phyloP scores from a whole-genome alignment of 2,888 invertebrate species.

The Stenurella melanura region DNA sequence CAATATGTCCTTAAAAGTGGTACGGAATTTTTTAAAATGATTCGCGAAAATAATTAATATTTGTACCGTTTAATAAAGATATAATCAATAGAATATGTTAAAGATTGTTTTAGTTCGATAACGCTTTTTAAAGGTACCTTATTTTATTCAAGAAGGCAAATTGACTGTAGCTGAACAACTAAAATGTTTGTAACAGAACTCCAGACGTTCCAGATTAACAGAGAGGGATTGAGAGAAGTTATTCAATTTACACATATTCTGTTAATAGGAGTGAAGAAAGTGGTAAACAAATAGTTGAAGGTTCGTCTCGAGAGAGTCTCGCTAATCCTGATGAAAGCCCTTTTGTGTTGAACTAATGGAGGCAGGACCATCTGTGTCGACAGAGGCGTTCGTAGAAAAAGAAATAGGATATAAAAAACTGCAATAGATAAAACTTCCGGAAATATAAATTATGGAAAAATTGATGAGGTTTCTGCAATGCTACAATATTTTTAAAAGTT shows the following conservation, averaged over 20 bases:
- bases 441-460: too few relatives aligned
- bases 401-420: neutral
- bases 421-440: too few relatives aligned
- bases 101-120: too few relatives aligned
- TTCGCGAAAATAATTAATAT: too few relatives aligned
- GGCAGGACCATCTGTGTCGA: constrained; percentile 66
- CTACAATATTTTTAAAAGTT: too few relatives aligned
- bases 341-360: constrained; percentile 69
- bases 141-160: too few relatives aligned
- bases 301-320: constrained; percentile 67
- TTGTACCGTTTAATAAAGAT: too few relatives aligned
- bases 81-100: too few relatives aligned
- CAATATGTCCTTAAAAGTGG: too few relatives aligned
- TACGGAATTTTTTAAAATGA: too few relatives aligned
- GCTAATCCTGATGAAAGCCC: constrained; percentile 72
- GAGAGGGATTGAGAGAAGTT: constrained; percentile 18
- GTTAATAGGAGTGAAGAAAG: constrained; percentile 60
- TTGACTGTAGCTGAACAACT: neutral
- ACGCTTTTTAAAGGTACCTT: too few relatives aligned
- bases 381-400: constrained; percentile 33
- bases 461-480: too few relatives aligned
- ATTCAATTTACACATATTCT: constrained; percentile 59
- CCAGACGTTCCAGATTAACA: constrained; percentile 8
- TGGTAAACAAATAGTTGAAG: constrained; percentile 64
- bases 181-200: neutral